Evolutionary conservation across 2,888 invertebrate genomes (phyloP), one percentile per base, ranked within the genome.

Genomic region (Parnassius smintheus): DNA sequence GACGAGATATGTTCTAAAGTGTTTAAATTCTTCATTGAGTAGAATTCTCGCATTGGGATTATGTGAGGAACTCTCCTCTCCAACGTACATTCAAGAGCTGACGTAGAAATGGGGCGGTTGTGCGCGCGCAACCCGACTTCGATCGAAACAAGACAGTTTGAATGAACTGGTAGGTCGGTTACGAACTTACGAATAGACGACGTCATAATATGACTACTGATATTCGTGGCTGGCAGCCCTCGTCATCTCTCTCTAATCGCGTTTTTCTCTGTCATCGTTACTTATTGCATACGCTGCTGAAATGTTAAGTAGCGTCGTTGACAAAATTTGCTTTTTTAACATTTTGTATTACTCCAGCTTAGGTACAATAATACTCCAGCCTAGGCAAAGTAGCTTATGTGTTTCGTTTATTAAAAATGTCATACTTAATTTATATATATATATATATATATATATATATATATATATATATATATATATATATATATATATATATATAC

Each of bases 101-200:
- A 70, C 66, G 68, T 67, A 70, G 73, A 68, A 67, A 68, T 65
- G 66, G 65, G 58, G 68, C 68, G 65, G 66, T 65, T 65, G 61
- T 89, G 90, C 90, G 90, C 90, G 90, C 90, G 90, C 89, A 90
- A 56, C 66, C 72, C 70, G 83, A 83, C 86, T 90, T 90, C 89
- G 90, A 89, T 86, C 75, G 69, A 58, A 41, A 72, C 70, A 75
- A 70, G 71, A 74, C 74, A 73, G 76, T 82, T 78, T 89, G 83
- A 88, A 89, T 88, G 88, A 88, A 87, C 80, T 77, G 80, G 81
- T 78, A 81, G 82, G 48, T 48, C 48, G 82, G 80, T 80, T 76
- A 76, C 72, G 73, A 75, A 68, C 81, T 80, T 76, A 76, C 72
- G 73, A 75, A 68, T 70, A 73, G 71, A 71, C 72, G 73, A 68